phyloP scores from a whole-genome alignment of 53 echinoderm and acorn worm species.

The Crossaster papposus region DNA sequence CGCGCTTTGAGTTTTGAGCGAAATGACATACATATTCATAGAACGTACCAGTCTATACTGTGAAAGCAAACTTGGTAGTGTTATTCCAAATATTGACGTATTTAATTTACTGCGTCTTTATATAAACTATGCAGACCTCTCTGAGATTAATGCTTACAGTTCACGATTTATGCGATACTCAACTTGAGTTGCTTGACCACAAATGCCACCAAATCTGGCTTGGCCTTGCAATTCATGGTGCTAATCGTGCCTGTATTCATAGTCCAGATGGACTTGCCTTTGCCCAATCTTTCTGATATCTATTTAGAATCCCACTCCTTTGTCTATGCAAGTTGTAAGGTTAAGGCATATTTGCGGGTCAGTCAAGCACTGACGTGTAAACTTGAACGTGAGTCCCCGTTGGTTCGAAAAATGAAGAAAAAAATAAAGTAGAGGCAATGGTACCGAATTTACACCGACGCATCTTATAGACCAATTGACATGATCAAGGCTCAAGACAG shows the following conservation, averaged over 20 bases:
- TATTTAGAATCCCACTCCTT: conserved; percentile 29
- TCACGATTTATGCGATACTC: conserved; percentile 19
- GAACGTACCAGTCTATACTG: too few relatives aligned
- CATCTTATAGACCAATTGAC: too few relatives aligned
- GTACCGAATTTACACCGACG: too few relatives aligned
- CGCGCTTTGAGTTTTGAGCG: too few relatives aligned
- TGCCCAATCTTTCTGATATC: conserved; percentile 30
- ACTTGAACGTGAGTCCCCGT: conserved; percentile 26
- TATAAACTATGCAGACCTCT: conserved; percentile 41
- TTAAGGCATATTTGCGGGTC: not conserved
- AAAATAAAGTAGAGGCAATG: too few relatives aligned
- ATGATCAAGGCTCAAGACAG: conserved; percentile 7
- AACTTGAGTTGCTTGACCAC: conserved; percentile 11
- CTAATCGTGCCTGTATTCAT: conserved; percentile 2
- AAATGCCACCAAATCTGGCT: conserved; percentile 43
- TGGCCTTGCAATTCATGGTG: conserved; percentile 35
- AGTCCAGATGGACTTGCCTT: conserved; percentile 31
- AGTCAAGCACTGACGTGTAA: not conserved
- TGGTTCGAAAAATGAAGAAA: not conserved
- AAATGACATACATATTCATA: too few relatives aligned
- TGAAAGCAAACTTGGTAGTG: too few relatives aligned
- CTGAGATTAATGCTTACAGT: not conserved
- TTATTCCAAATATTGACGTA: not conserved
- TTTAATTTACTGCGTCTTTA: conserved; percentile 34
- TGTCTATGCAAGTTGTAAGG: conserved; percentile 24